phyloP scores from a whole-genome alignment of 2,888 invertebrate species.

The Anthrax anthrax region DNA sequence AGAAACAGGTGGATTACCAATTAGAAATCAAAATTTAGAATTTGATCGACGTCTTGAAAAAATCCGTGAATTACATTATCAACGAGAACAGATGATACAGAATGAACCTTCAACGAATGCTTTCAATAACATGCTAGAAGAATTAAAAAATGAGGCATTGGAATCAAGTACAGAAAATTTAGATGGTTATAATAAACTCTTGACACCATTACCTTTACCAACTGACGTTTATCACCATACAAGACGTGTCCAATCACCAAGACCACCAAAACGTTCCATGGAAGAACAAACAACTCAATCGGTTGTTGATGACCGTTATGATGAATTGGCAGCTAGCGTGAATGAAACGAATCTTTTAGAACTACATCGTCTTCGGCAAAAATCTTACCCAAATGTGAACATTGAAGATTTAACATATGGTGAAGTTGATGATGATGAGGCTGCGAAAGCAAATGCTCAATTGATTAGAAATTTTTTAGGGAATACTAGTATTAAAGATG shows the following conservation, averaged over 20 bases:
- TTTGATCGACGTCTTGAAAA: not conserved
- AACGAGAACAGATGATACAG: slow-evolving; percentile 1
- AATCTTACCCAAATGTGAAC: slow-evolving; percentile 4
- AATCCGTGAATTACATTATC: slow-evolving; percentile 4
- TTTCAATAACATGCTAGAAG: slow-evolving; percentile 20
- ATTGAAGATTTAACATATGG: slow-evolving; percentile 3
- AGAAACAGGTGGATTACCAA: not conserved
- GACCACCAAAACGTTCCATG: slow-evolving; percentile 1
- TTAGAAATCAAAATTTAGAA: not conserved
- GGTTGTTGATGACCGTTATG: slow-evolving; percentile 1
- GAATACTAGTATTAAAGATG: slow-evolving; percentile 50
- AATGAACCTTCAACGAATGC: slow-evolving; percentile 14
- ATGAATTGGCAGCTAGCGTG: slow-evolving; percentile 10
- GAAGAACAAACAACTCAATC: not conserved
- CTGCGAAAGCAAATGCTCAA: slow-evolving; percentile 6
- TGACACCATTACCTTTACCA: slow-evolving; percentile 1
- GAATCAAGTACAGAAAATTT: slow-evolving; percentile 4
- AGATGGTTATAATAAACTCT: slow-evolving; percentile 5
- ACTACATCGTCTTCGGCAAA: slow-evolving; percentile 5
- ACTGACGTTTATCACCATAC: not conserved
- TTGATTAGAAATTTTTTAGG: slow-evolving; percentile 49
- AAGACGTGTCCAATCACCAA: slow-evolving; percentile 4
- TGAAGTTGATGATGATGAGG: not conserved
- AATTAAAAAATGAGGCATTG: slow-evolving; percentile 21
- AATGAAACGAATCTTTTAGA: slow-evolving; percentile 10